Evolutionary conservation across 2,888 invertebrate species (phyloP).

Genomic region (Meiosimyza decipiens): DNA sequence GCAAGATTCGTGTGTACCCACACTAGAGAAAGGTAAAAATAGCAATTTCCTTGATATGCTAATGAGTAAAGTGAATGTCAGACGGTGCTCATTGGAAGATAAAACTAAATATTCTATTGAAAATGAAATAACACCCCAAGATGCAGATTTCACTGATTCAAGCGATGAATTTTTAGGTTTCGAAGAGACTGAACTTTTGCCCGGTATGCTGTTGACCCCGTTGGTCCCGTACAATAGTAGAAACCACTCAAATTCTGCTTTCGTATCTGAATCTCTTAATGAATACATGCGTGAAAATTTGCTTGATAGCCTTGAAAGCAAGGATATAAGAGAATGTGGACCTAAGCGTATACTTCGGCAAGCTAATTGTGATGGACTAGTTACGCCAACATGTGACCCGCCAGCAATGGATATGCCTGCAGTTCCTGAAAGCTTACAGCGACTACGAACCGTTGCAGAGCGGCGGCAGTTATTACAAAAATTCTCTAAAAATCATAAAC

Average conservation of each 20-base stretch:
- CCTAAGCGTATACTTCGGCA: conserved; percentile 34
- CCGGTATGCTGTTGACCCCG: conserved; percentile 65
- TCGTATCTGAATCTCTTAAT: conserved; percentile 68
- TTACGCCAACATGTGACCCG: conserved; percentile 56
- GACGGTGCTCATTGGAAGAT: conserved; percentile 43
- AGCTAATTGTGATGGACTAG: conserved; percentile 59
- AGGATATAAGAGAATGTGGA: conserved; percentile 38
- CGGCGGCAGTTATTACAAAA: conserved; percentile 67
- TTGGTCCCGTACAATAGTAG: conserved; percentile 54
- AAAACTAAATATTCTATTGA: neutral
- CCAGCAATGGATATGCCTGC: conserved; percentile 63
- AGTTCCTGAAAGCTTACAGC: conserved; percentile 61
- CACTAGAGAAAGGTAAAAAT: conserved; percentile 5
- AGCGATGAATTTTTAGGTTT: conserved; percentile 62
- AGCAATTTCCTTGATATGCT: conserved; percentile 61
- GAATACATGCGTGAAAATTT: conserved; percentile 68
- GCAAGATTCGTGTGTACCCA: neutral
- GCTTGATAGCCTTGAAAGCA: conserved; percentile 57
- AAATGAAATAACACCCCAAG: neutral
- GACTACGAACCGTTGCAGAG: conserved; percentile 70
- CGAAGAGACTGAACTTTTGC: conserved; percentile 57
- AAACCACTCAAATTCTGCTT: conserved; percentile 61
- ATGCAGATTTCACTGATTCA: conserved; percentile 43
- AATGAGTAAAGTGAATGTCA: conserved; percentile 58
- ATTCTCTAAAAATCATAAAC: conserved; percentile 59